Base-by-base conservation (phyloP, 2,113 vertebrate genomes). In the Arothron firmamentum region DNA sequence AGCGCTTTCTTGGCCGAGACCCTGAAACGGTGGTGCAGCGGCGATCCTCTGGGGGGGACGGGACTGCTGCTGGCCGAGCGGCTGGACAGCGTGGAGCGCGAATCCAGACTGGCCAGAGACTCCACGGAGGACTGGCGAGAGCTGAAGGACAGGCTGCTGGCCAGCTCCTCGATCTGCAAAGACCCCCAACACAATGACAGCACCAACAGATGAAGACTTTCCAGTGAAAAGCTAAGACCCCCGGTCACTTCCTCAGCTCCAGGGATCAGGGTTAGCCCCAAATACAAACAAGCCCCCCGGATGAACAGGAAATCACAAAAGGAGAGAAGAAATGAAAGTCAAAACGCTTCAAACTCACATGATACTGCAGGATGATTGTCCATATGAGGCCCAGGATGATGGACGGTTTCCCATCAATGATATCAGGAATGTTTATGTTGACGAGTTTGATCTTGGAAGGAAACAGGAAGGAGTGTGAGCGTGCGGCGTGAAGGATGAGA, bases 341-440 rank as follows among this genome's bases (percentile, higher is more conserved):
- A 8, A 17, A n/a, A 2, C 2, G 2, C 15, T n/a, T n/a, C 2
- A 2, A 52, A 52, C 95, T 92, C 80, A 98, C 97, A 52, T 99
- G 95, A 77, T 98, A 97, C 90, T 99, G 94, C 53, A 96, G 89
- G 71, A 99, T 98, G 87, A 99, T 94, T 42, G 91, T 94, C 97
- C 97, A 99, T 79, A 98, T 92, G 46, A 99, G 90, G 67, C 97
- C 95, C 75, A 99, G 93, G 82, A 98, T 94, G 86, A 98, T 97
- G 80, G 94, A 97, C 46, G 96, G 94, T 65, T 93, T 98, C 23
- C 97, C 97, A 62, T 96, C 94, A 51, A 94, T 89, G 65, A 99
- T 94, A 83, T 99, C 97, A 77, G 95, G 81, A 80, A 98, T 92
- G 86, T 98, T 94, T 84, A 99, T 96, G 90, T 99, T 98, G 86